Conservation (phyloP, 2,888 invertebrate genomes). For the Agrochola litura region DNA sequence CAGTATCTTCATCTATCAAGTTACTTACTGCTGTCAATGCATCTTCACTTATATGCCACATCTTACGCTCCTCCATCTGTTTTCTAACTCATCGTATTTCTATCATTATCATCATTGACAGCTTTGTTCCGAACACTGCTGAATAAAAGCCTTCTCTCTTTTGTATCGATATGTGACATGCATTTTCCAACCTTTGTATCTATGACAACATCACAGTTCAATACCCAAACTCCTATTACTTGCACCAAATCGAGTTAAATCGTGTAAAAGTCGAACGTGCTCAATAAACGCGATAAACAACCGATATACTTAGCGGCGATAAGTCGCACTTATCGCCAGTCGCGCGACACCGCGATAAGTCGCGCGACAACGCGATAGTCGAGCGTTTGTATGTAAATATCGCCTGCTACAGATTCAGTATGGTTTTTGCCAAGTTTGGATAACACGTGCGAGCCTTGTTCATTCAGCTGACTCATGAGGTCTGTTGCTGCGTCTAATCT, state of each 20-base stretch:
- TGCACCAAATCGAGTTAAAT: conserved; percentile 47
- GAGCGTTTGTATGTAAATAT: conserved; percentile 70
- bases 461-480: conserved; percentile 62
- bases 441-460: conserved; percentile 66
- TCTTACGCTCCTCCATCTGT: no score
- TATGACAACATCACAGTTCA: conserved; percentile 15
- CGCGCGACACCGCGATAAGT: conserved; percentile 60
- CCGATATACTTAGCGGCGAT: conserved; percentile 57
- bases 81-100: background rate
- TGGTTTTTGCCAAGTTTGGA: conserved; percentile 66
- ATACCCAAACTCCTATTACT: conserved; percentile 28
- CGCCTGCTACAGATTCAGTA: conserved; percentile 56
- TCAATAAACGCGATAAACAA: conserved; percentile 67
- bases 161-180: background rate
- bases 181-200: background rate
- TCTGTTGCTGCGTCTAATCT: conserved; percentile 51
- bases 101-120: background rate
- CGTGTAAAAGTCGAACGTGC: conserved; percentile 61
- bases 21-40: background rate
- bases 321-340: no score
- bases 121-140: no score
- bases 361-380: conserved; percentile 57
- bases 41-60: background rate
- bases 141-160: background rate
- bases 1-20: background rate